Evolutionary conservation across 2,888 invertebrate species (phyloP).

Genomic region (Drosophila borealis): DNA sequence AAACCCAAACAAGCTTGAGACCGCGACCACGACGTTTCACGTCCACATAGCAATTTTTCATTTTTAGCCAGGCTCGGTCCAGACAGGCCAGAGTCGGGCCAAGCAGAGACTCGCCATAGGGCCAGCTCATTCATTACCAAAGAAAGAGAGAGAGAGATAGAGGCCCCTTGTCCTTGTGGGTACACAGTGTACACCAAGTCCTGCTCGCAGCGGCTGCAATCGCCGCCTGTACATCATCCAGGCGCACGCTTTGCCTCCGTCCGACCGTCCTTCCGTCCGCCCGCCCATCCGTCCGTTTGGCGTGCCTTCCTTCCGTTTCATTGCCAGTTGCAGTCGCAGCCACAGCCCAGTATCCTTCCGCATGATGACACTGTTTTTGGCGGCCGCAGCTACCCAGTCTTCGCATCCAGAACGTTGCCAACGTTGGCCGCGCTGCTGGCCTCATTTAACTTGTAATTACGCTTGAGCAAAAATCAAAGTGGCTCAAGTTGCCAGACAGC

Average conservation of each 20-base stretch:
- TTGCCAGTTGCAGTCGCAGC: slow-evolving; percentile 69
- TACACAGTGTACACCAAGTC: slow-evolving; percentile 29
- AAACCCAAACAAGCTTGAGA: slow-evolving; percentile 73
- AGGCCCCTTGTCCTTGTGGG: slow-evolving; percentile 28
- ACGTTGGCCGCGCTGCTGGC: slow-evolving; percentile 68
- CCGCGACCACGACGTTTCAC: slow-evolving; percentile 45
- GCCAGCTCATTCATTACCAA: slow-evolving; percentile 72
- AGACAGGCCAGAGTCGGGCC: slow-evolving; percentile 9
- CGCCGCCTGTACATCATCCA: slow-evolving; percentile 71
- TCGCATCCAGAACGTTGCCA: slow-evolving; percentile 48
- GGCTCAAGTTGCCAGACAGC: slow-evolving; percentile 76
- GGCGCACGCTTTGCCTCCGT: slow-evolving; percentile 58
- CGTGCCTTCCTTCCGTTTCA: slow-evolving; percentile 76
- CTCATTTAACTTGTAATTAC: slow-evolving; percentile 83
- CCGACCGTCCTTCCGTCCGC: slow-evolving; percentile 4
- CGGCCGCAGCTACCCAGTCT: slow-evolving; percentile 59
- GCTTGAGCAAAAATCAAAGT: slow-evolving; percentile 79
- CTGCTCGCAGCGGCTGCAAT: slow-evolving; percentile 56
- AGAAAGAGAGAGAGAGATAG: slow-evolving; percentile 11
- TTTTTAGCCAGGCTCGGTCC: slow-evolving; percentile 47
- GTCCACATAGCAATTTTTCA: slow-evolving; percentile 71
- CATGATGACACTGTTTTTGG: slow-evolving; percentile 79
- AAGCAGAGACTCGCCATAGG: slow-evolving; percentile 26
- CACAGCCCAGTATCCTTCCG: slow-evolving; percentile 73
- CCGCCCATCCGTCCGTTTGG: slow-evolving; percentile 46